A percentile compares a stretch with the other conserved stretches of the same genome.
Conservation (phyloP, 1,140 invertebrate genomes). For the Melanaphis sacchari region DNA sequence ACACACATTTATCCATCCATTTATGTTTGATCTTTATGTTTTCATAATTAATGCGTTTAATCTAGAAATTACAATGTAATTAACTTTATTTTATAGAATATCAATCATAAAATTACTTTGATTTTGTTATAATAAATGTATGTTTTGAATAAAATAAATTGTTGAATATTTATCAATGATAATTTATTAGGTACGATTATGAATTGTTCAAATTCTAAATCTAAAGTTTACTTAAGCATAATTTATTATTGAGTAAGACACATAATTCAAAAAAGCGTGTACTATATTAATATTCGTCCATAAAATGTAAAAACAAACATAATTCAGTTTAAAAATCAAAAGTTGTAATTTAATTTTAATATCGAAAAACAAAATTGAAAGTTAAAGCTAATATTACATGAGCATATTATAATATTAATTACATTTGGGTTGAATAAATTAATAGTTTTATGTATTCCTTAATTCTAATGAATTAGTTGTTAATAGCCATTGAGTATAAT, state of each 20-base stretch:
- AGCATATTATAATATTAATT: not conserved
- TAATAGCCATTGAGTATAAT: not conserved
- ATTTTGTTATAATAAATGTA: not conserved
- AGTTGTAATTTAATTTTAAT: no score
- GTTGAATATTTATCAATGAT: not conserved
- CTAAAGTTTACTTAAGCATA: not conserved
- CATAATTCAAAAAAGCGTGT: not conserved
- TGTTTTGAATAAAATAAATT: not conserved
- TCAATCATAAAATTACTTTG: not conserved
- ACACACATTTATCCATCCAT: not conserved
- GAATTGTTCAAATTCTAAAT: not conserved
- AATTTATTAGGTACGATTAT: not conserved
- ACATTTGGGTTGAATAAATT: not conserved
- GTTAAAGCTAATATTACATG: no score
- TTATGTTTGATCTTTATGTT: not conserved
- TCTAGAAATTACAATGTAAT: not conserved
- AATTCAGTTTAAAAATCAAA: not conserved
- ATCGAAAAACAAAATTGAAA: not conserved
- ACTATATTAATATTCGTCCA: no score
- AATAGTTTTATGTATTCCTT: not conserved
- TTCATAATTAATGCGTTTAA: not conserved
- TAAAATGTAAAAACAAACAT: not conserved
- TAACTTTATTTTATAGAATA: not conserved
- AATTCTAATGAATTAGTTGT: not conserved
- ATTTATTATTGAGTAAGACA: no score